Evolutionary conservation across 23 tunicate genomes (phyloP).

Genomic region (Aplidium turbinatum): DNA sequence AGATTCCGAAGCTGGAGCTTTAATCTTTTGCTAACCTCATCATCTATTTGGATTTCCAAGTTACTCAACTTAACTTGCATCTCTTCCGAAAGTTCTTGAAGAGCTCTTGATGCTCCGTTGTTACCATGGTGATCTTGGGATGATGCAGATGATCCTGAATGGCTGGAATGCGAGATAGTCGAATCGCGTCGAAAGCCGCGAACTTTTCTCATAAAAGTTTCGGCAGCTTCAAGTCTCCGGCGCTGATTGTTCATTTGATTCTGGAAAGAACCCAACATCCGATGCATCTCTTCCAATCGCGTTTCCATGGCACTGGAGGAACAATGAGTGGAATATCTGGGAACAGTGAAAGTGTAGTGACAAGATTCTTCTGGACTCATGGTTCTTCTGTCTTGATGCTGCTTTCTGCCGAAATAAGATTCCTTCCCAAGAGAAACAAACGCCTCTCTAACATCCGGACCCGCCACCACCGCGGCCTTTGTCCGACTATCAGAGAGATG

Average conservation of each 20-base stretch:
- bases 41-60: conserved; percentile 33
- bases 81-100: conserved; percentile 18
- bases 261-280: neutral
- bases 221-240: conserved; percentile 18
- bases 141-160: no score
- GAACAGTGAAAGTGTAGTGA: neutral
- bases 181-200: no score
- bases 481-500: no score
- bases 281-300: neutral
- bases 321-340: neutral
- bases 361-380: neutral
- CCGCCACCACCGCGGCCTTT: no score
- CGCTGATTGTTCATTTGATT: conserved; percentile 13
- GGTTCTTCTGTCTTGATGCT: no score
- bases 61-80: conserved; percentile 25
- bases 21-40: conserved; percentile 13
- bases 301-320: neutral
- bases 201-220: conserved; percentile 1
- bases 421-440: no score
- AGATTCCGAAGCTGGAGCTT: neutral
- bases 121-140: neutral
- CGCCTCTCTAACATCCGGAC: no score
- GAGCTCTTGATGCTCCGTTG: conserved; percentile 8
- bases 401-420: no score
- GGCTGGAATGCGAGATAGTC: no score